Evolutionary conservation across 2,888 invertebrate species (phyloP), one percentile per base, ranked within the genome.

Genomic region (Dilophus febrilis): DNA sequence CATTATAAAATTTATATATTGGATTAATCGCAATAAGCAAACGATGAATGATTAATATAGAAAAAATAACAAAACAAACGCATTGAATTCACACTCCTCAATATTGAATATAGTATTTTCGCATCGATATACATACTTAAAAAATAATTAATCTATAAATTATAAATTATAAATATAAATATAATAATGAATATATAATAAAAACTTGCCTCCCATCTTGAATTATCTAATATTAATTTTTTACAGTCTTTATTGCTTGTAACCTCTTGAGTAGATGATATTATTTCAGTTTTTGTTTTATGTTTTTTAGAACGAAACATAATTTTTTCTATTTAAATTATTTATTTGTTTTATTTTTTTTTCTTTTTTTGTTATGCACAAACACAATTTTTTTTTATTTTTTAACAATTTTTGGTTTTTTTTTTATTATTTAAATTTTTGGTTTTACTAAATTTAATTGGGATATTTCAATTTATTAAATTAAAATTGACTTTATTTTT

Each of bases 191-290:
- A 29, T 29, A 8, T 29, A 29, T 29, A 13, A 8, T n/a, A 8
- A 29, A 11, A 40, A 60, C 60, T 61, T 59, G 57, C 60, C 59
- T 61, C 61, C 55, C 58, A 57, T 40, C 60, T 53, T 37, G 51
- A 48, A 45, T 57, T 56, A 45, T 60, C 61, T 48, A 61, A 49
- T 30, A 55, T 52, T 40, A 61, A 50, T 12, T 56, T 52, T 43
- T 56, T 60, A 47, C 59, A 58, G 45, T 57, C 19, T 53, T 53
- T 35, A 12, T 30, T 39, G 53, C 14, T 37, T n/a, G 30, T 37
- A 11, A 45, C 26, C 7, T 38, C 35, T 29, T 40, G 35, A 13
- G 18, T 11, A 18, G 40, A 34, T 19, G 38, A 31, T 27, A 40
- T 37, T 19, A 40, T 40, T 40, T 40, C 40, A 13, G 42, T 42